Conservation (phyloP, 2,888 invertebrate species). For the Thelaira solivaga region DNA sequence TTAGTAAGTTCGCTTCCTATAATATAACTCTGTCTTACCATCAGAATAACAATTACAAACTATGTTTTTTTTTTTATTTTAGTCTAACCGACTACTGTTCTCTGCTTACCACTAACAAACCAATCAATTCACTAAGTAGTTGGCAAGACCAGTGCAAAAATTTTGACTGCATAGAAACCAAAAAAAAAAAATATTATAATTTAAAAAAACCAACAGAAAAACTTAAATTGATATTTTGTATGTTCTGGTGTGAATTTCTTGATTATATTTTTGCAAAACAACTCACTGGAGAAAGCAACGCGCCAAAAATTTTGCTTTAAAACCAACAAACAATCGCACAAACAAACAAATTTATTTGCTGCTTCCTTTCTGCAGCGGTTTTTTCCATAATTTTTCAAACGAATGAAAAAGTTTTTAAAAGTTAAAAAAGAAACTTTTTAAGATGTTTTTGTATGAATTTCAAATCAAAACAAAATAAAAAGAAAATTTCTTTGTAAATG, state of each 20-base stretch:
- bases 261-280: neutral
- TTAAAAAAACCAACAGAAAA: neutral
- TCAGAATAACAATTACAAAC: neutral
- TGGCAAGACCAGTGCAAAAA: slow-evolving; percentile 13
- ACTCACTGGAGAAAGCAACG: neutral
- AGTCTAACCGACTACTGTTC: neutral
- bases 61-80: neutral
- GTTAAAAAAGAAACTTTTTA: neutral
- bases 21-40: no score
- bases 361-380: neutral
- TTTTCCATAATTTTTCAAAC: slow-evolving; percentile 29
- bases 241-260: slow-evolving; percentile 43
- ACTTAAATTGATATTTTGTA: slow-evolving; percentile 30
- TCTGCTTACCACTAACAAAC: neutral
- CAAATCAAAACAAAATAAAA: neutral
- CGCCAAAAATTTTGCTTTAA: slow-evolving; percentile 24
- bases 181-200: neutral
- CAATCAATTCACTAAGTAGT: slow-evolving; percentile 50
- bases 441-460: neutral
- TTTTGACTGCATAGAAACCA: neutral
- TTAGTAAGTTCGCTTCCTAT: no score
- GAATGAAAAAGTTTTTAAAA: slow-evolving; percentile 48
- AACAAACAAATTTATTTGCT: slow-evolving; percentile 20
- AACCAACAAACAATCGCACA: no score
- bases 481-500: neutral